Percentiles rank a stretch among this genome's conserved stretches.
Conservation (phyloP, 2,797 vertebrate species). For the Trematomus bernacchii region DNA sequence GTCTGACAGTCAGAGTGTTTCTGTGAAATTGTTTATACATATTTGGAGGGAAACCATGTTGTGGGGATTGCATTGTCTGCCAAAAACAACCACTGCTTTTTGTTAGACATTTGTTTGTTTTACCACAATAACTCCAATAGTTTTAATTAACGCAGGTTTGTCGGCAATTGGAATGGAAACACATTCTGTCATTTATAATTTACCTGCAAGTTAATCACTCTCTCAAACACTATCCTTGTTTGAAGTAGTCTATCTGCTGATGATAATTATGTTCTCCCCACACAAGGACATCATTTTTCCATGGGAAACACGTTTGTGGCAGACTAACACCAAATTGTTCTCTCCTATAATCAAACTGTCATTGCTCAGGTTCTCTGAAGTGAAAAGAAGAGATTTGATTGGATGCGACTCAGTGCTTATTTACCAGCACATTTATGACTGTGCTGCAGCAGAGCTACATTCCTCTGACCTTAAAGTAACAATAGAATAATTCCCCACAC, state of each 20-base stretch:
- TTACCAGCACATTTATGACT: constrained; percentile 53
- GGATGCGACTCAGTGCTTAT: constrained; percentile 45
- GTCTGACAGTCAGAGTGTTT: constrained; percentile 12
- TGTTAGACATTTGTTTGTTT: neutral
- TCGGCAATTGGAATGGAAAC: neutral
- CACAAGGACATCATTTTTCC: constrained; percentile 4
- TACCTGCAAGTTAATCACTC: constrained; percentile 14
- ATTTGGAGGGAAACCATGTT: neutral
- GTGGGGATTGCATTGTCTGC: neutral
- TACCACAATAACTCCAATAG: neutral
- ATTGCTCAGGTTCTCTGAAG: constrained; percentile 19
- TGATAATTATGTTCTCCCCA: constrained; percentile 8
- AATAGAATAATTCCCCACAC: constrained; percentile 28
- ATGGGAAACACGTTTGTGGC: neutral
- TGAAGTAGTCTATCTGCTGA: neutral
- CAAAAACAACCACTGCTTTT: neutral
- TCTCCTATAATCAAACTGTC: constrained; percentile 30
- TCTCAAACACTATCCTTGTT: constrained; percentile 1
- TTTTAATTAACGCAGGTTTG: neutral
- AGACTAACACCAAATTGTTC: constrained; percentile 28
- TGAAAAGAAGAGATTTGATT: constrained; percentile 27
- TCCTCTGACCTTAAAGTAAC: constrained; percentile 42
- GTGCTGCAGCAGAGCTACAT: constrained; percentile 25
- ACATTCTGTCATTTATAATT: neutral
- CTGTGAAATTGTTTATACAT: constrained; percentile 3